Evolutionary conservation across 2,113 vertebrate genomes (phyloP), one percentile per base, ranked within the genome.

Genomic region (Neolamprologus cancellatus): DNA sequence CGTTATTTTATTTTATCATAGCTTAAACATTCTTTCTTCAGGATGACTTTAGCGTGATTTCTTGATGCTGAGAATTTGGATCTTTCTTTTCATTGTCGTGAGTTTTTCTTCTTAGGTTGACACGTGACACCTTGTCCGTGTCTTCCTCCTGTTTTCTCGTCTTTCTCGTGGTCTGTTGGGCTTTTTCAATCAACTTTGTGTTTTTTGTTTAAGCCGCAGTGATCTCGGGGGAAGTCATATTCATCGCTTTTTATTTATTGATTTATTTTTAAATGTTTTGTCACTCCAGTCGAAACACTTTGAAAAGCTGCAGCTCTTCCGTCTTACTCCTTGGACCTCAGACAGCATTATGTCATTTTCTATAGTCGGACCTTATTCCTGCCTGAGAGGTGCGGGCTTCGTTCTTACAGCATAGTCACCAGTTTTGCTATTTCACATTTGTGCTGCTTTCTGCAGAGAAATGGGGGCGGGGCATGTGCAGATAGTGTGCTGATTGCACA

Each of bases 91-190:
- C 57, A 61, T 18, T 61, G 5, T 17, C 1, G 28, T 32, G 28
- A 61, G 57, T 61, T 61, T 59, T 11, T 59, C 0, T 18, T 59
- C 0, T 32, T 17, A 59, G 28, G 55, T 59, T 32, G 55, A 32
- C 15, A 59, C 55, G 4, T 2, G 14, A 1, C 57, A 18, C 2
- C 3, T 59, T 1, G 55, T 17, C 55, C 2, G 1, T 10, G 28
- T 59, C 55, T 4, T 10, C 55, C 55, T 4, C 28, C 55, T 10
- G 28, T 32, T 8, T 54, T 59, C 28, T 32, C 55, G 9, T 17
- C 28, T 3, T 59, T 59, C 55, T 18, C 5, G 8, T 59, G 28
- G 14, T 59, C 55, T 59, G 8, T 32, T 59, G 55, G 14, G 25
- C 25, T 17, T 57, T 30, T 17, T 57, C 23, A 3, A 57, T 28